Evolutionary conservation across 2,888 invertebrate genomes (phyloP).

Genomic region (Synergus laeviventris): DNA sequence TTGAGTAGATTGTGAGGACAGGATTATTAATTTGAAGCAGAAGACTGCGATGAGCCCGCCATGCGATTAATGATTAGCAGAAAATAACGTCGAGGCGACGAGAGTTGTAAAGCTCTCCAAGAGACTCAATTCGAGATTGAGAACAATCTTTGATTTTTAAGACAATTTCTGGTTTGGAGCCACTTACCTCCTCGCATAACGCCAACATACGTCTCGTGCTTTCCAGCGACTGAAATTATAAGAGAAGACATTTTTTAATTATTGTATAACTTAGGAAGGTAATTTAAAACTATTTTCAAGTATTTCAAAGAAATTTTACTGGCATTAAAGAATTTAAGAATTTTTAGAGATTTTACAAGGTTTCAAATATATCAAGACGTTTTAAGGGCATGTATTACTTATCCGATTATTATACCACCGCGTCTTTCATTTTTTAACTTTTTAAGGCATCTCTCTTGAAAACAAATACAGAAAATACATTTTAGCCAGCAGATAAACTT

Average conservation of each 20-base stretch:
- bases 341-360: too few relatives aligned
- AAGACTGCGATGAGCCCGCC: conserved; percentile 17
- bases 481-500: too few relatives aligned
- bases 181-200: conserved; percentile 94
- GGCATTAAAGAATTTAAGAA: too few relatives aligned
- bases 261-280: neutral
- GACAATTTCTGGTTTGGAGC: conserved; percentile 44
- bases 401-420: too few relatives aligned
- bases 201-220: conserved; percentile 94
- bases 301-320: too few relatives aligned
- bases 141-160: conserved; percentile 35
- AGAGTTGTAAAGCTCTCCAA: conserved; percentile 31
- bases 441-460: too few relatives aligned
- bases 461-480: too few relatives aligned
- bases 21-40: conserved; percentile 22
- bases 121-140: conserved; percentile 3
- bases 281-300: neutral
- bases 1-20: conserved; percentile 17
- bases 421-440: too few relatives aligned
- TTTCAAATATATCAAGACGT: too few relatives aligned
- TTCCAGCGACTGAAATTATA: conserved; percentile 92
- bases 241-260: conserved; percentile 46
- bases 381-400: too few relatives aligned
- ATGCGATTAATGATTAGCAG: conserved; percentile 37
- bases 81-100: conserved; percentile 17